A percentile compares a stretch with the other conserved stretches of the same genome.
These are phyloP conservation scores for Xiphydria camelus DNA, from an alignment of 2,888 invertebrate species.

Conservation along the genomic window DNA sequence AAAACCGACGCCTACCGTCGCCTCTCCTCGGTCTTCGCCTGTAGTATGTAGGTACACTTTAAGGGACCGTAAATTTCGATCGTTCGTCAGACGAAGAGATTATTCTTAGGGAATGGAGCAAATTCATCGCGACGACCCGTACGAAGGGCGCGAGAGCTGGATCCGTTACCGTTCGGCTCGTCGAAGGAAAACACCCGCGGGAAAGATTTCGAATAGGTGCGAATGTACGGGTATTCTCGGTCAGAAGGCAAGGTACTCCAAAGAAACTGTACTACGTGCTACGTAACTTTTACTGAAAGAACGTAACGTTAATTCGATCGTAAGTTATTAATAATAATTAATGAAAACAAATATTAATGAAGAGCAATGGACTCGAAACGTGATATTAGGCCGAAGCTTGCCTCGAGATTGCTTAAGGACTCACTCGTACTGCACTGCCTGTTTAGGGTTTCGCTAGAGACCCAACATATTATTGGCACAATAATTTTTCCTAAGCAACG, in stretches of 20 bases:
- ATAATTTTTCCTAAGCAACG: slow-evolving; percentile 58
- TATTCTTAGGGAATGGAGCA: too few species aligned
- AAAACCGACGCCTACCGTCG: too few species aligned
- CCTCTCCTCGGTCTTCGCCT: too few species aligned
- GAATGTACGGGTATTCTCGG: slow-evolving; percentile 5
- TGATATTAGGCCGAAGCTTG: slow-evolving; percentile 59
- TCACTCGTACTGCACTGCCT: slow-evolving; percentile 58
- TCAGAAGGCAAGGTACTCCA: slow-evolving; percentile 43
- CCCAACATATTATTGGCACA: slow-evolving; percentile 58
- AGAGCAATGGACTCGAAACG: slow-evolving; percentile 58
- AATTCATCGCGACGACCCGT: too few species aligned
- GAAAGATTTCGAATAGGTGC: slow-evolving; percentile 14
- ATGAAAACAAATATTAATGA: slow-evolving; percentile 33
- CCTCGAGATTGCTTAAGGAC: slow-evolving; percentile 58
- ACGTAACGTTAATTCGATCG: slow-evolving; percentile 45
- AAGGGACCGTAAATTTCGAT: slow-evolving; percentile 31
- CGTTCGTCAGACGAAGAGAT: slow-evolving; percentile 12
- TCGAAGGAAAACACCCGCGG: too few species aligned
- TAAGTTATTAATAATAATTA: slow-evolving; percentile 47
- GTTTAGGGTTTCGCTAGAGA: slow-evolving; percentile 57
- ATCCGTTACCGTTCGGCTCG: too few species aligned
- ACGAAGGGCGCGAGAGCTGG: too few species aligned
- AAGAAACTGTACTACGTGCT: slow-evolving; percentile 53
- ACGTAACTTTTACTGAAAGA: slow-evolving; percentile 45
- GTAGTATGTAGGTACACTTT: slow-evolving; percentile 34